Evolutionary conservation across 2,113 vertebrate genomes (phyloP), one percentile per base, ranked within the genome.

Genomic region (Plectropomus leopardus): DNA sequence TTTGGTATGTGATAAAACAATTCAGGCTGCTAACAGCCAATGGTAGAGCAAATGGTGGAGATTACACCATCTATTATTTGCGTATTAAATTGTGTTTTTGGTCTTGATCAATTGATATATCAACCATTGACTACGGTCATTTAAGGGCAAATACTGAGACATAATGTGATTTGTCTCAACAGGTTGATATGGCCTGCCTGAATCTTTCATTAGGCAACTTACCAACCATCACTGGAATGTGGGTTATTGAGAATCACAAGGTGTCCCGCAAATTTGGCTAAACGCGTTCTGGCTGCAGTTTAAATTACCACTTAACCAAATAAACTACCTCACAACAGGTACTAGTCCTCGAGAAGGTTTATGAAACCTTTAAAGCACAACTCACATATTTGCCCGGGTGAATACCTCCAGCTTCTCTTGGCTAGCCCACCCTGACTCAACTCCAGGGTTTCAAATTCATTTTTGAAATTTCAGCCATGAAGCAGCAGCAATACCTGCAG

Each of bases 401-500:
- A 60, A 57, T 3, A 34, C 9, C 24, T 53, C 23, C 59, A 76
- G 42, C 55, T 48, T 51, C 65, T 79, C 61, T 30, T 26, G 26
- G 75, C 70, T n/a, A 30, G 70, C 55, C 50, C 54, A 19, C 28
- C 14, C 3, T 13, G 14, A 40, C 32, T 76, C 61, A 42, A 15
- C 51, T 30, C 24, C 15, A 24, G 48, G 58, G 63, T 69, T 74
- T 54, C 11, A 55, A 54, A 58, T 72, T 26, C 16, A 47, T 72
- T 82, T 82, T 61, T 17, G 23, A 86, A 63, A 67, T 85, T 68
- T 53, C 48, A 78, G 16, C 47, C 36, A 50, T 82, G 66, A 78
- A 78, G 54, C 44, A 34, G 77, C 75, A 78, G 54, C 44, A 34
- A 75, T 34, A 78, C 77, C 82, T 79, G 58, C 53, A 59, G 13